These are phyloP conservation scores for Prosapia bicincta DNA, from an alignment of 2,888 invertebrate genomes.

Conservation along the genomic window DNA sequence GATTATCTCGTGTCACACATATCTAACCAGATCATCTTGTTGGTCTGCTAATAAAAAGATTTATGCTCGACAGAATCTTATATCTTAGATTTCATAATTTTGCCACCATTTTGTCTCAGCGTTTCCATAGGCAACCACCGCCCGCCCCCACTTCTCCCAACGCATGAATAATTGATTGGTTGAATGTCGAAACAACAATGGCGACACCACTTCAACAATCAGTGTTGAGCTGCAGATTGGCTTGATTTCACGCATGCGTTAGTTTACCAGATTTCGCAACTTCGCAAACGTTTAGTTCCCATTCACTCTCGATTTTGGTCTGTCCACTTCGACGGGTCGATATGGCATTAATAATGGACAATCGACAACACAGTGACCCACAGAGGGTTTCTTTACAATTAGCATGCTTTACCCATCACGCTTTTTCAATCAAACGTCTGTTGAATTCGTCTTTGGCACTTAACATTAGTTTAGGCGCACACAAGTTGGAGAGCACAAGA, in stretches of 20 bases:
- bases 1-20: too few species aligned
- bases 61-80: not conserved
- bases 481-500: too few species aligned
- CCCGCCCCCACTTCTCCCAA: conserved; percentile 12
- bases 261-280: not conserved
- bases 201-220: conserved; percentile 23
- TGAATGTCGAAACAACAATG: conserved; percentile 34
- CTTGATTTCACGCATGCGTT: not conserved
- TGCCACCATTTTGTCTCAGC: conserved; percentile 23
- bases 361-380: not conserved
- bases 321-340: not conserved
- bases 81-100: not conserved
- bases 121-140: conserved; percentile 28
- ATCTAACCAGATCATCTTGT: too few species aligned
- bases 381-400: not conserved
- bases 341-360: not conserved
- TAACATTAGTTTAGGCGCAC: too few species aligned
- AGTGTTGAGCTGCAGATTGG: not conserved
- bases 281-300: not conserved
- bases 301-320: not conserved
- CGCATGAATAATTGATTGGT: conserved; percentile 35
- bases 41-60: not conserved
- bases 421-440: too few species aligned
- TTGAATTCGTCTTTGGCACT: too few species aligned
- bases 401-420: not conserved